phyloP scores from a whole-genome alignment of 1,140 invertebrate species.

The Akabosia matsudoensis region DNA sequence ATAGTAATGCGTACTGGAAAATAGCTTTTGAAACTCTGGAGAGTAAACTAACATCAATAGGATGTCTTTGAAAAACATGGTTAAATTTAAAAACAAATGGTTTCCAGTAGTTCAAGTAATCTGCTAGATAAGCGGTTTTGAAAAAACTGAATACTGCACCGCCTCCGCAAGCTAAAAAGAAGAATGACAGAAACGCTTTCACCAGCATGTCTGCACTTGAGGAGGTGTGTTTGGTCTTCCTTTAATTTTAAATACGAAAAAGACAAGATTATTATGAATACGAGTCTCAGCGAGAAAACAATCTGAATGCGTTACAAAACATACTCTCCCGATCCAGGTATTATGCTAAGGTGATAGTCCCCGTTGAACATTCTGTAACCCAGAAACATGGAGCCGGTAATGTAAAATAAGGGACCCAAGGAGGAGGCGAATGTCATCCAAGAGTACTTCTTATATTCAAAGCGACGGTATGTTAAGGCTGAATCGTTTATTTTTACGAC shows the following conservation, averaged over 20 bases:
- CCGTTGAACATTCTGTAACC: neutral
- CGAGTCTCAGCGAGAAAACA: too few species aligned
- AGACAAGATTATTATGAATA: too few species aligned
- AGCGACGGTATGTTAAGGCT: neutral
- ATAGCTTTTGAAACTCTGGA: neutral
- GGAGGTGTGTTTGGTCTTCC: neutral
- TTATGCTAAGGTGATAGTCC: neutral
- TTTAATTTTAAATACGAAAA: neutral
- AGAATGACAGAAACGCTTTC: neutral
- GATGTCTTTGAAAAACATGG: neutral
- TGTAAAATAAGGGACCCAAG: too few species aligned
- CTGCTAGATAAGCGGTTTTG: neutral
- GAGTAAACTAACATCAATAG: neutral
- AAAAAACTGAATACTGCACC: neutral
- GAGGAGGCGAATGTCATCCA: too few species aligned
- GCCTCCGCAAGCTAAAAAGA: neutral
- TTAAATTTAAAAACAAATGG: neutral
- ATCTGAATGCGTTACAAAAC: neutral
- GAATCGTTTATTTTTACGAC: neutral
- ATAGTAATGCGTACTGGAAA: neutral
- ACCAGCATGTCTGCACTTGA: neutral
- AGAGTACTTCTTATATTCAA: neutral
- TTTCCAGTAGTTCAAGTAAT: constrained; percentile 1
- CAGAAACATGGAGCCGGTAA: neutral
- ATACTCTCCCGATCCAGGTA: neutral